Percentiles rank a stretch among this genome's conserved stretches.
These are phyloP conservation scores for Amphiprion percula DNA, from an alignment of 2,113 vertebrate species.

Conservation along the genomic window DNA sequence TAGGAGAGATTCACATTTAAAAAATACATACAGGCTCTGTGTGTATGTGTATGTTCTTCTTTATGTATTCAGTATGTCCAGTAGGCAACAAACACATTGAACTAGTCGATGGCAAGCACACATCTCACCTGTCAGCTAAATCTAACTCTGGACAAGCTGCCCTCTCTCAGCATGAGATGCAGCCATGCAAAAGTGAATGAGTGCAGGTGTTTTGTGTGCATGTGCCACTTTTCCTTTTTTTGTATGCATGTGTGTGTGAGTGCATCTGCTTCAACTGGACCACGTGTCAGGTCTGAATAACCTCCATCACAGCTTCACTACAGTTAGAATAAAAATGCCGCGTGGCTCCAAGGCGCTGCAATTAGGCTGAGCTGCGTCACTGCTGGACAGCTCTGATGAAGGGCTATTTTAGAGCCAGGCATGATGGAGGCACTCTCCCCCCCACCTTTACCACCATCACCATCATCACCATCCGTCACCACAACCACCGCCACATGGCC, in stretches of 20 bases:
- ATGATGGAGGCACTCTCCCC: constrained; percentile 65
- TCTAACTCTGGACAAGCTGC: constrained; percentile 39
- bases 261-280: constrained; percentile 38
- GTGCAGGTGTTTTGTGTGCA: constrained; percentile 41
- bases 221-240: neutral
- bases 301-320: constrained; percentile 61
- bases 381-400: constrained; percentile 63
- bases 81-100: neutral
- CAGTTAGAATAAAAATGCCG: constrained; percentile 70
- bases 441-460: constrained; percentile 57
- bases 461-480: constrained; percentile 65
- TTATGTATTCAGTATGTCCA: constrained; percentile 6
- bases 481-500: constrained; percentile 4
- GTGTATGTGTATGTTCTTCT: neutral
- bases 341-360: constrained; percentile 68
- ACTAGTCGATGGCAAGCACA: neutral
- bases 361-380: constrained; percentile 73
- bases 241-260: neutral
- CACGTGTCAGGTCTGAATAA: constrained; percentile 54
- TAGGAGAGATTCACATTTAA: neutral
- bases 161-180: constrained; percentile 38
- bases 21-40: neutral
- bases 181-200: constrained; percentile 53
- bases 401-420: constrained; percentile 64
- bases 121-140: constrained; percentile 45